Percentiles rank a stretch among this genome's conserved stretches.
Conservation (phyloP, 2,888 invertebrate species). For the Nomada lathburiana region DNA sequence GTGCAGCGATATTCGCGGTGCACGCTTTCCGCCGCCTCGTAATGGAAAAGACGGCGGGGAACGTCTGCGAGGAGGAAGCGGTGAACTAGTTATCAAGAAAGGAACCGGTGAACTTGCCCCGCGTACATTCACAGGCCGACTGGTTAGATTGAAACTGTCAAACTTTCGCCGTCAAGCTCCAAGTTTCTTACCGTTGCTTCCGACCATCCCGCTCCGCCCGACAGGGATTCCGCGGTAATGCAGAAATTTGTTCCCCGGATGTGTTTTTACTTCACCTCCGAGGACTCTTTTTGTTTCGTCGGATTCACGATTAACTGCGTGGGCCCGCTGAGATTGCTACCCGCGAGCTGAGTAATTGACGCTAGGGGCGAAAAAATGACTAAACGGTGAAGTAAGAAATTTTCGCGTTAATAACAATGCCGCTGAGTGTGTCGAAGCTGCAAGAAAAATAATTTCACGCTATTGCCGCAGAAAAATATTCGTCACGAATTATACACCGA, state of each 20-base stretch:
- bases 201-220: constrained; percentile 37
- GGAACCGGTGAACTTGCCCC: constrained; percentile 53
- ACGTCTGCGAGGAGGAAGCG: constrained; percentile 45
- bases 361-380: no score
- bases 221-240: constrained; percentile 49
- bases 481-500: no score
- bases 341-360: no score
- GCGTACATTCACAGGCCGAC: constrained; percentile 56
- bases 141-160: constrained; percentile 77
- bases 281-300: not conserved
- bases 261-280: not conserved
- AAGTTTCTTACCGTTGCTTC: constrained; percentile 59
- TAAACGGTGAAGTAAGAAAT: no score
- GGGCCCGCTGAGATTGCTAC: no score
- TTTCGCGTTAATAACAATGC: no score
- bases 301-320: no score
- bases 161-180: constrained; percentile 68
- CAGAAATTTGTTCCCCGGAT: constrained; percentile 26
- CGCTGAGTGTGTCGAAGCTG: no score
- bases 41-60: constrained; percentile 45
- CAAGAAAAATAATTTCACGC: no score
- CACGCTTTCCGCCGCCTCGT: constrained; percentile 28
- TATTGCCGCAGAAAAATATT: no score
- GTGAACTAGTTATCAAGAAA: constrained; percentile 61
- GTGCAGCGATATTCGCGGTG: constrained; percentile 19